These are phyloP conservation scores for Clistopyga incitator DNA, from an alignment of 2,888 invertebrate genomes.

Conservation along the genomic window DNA sequence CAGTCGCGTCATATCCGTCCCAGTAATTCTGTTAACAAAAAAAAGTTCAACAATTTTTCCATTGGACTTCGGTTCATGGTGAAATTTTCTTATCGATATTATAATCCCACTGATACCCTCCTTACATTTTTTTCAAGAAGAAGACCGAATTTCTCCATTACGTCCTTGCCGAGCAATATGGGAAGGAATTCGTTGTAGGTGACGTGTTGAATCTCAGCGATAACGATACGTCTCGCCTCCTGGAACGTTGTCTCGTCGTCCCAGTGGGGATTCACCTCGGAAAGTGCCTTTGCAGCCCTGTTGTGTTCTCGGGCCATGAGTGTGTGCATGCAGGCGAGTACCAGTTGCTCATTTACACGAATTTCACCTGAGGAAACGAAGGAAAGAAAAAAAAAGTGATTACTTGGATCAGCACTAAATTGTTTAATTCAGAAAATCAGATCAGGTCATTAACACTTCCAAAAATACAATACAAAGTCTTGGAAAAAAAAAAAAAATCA, in stretches of 20 bases:
- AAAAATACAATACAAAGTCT: no score
- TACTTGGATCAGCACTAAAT: background rate
- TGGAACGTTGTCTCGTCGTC: conserved; percentile 96
- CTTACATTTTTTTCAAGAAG: conserved; percentile 91
- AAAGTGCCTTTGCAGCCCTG: conserved; percentile 90
- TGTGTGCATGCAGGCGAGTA: conserved; percentile 96
- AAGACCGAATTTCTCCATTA: conserved; percentile 96
- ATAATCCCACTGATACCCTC: conserved; percentile 2
- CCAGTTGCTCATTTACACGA: conserved; percentile 95
- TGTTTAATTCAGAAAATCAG: no score
- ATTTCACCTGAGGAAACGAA: conserved; percentile 89
- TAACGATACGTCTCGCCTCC: conserved; percentile 93
- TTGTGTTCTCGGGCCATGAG: conserved; percentile 97
- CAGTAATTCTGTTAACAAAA: conserved; percentile 88
- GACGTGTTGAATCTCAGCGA: conserved; percentile 95
- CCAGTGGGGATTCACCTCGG: conserved; percentile 95
- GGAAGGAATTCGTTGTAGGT: conserved; percentile 96
- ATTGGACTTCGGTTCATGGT: background rate
- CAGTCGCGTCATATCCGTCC: conserved; percentile 92
- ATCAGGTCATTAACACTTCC: no score
- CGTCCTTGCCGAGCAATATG: conserved; percentile 94
- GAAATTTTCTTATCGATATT: no score
- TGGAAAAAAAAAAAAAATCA: no score
- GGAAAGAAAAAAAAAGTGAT: conserved; percentile 22
- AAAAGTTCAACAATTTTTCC: no score